Percentiles rank a stretch among this genome's conserved stretches.
These are phyloP conservation scores for Tachysurus fulvidraco DNA, from an alignment of 2,113 vertebrate genomes.

Conservation along the genomic window DNA sequence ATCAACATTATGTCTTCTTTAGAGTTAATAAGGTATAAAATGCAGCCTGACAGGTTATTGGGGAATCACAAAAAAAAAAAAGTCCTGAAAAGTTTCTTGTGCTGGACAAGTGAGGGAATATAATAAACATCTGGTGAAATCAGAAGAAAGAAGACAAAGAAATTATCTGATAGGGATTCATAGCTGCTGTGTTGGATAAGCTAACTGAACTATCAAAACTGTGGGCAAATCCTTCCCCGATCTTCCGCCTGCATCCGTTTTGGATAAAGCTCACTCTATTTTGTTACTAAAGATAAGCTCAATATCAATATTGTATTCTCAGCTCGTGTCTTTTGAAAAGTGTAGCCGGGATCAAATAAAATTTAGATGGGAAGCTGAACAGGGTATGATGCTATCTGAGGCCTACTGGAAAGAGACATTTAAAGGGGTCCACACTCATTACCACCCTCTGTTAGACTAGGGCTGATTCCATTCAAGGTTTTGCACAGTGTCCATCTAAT, in stretches of 20 bases:
- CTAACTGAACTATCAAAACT: background rate
- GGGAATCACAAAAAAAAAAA: background rate
- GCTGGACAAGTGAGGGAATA: background rate
- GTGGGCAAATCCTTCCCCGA: background rate
- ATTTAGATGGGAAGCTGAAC: background rate
- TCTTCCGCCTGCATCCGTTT: background rate
- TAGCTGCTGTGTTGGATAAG: background rate
- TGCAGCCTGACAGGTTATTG: background rate
- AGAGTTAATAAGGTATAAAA: background rate
- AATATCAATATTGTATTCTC: constrained; percentile 8
- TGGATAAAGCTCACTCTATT: background rate
- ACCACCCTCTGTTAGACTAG: constrained; percentile 2
- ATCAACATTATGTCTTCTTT: background rate
- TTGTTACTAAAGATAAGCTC: background rate
- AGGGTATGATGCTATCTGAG: background rate
- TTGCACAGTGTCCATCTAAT: constrained; percentile 12
- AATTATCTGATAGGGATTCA: background rate
- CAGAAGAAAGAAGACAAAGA: background rate
- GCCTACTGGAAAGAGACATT: background rate
- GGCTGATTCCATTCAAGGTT: constrained; percentile 24
- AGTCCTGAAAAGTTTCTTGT: background rate
- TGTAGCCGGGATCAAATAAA: background rate
- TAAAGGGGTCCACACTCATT: constrained; percentile 14
- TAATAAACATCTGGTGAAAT: background rate
- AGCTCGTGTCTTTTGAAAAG: background rate